Evolutionary conservation across 2,888 invertebrate genomes (phyloP).

Genomic region (Adelphocoris suturalis): DNA sequence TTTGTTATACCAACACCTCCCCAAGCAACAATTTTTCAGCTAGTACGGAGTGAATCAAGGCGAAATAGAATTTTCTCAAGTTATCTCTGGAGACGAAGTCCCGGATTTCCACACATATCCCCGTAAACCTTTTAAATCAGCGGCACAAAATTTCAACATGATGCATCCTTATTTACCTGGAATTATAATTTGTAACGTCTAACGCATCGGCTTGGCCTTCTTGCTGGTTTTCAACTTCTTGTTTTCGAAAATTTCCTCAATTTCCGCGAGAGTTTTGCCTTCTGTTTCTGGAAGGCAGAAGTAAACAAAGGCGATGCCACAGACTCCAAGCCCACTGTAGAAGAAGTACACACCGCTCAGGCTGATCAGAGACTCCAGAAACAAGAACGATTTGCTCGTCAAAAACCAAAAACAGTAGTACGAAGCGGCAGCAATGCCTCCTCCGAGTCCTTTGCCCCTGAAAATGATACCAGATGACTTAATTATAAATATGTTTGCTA

Average conservation of each 20-base stretch:
- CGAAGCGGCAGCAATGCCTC: conserved; percentile 81
- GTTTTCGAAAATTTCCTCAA: conserved; percentile 72
- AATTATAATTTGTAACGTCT: background rate
- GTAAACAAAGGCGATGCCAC: conserved; percentile 84
- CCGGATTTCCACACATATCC: too few relatives aligned
- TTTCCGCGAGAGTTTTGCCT: conserved; percentile 83
- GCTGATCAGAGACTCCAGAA: conserved; percentile 74
- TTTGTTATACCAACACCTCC: too few relatives aligned
- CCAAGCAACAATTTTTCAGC: too few relatives aligned
- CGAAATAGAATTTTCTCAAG: too few relatives aligned
- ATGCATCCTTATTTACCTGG: too few relatives aligned
- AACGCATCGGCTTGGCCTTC: background rate
- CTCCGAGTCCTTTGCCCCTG: conserved; percentile 81
- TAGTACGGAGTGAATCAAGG: too few relatives aligned
- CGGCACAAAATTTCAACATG: too few relatives aligned
- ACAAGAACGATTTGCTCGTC: conserved; percentile 80
- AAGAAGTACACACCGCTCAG: conserved; percentile 77
- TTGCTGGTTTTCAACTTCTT: conserved; percentile 31
- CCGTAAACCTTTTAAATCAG: too few relatives aligned
- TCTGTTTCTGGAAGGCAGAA: conserved; percentile 90
- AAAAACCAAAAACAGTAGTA: conserved; percentile 81
- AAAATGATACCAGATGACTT: background rate
- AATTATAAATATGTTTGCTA: background rate
- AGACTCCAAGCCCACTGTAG: conserved; percentile 77
- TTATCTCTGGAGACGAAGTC: too few relatives aligned